phyloP scores from a whole-genome alignment of 2,888 invertebrate genomes.

The Dasysyrphus tricinctus region DNA sequence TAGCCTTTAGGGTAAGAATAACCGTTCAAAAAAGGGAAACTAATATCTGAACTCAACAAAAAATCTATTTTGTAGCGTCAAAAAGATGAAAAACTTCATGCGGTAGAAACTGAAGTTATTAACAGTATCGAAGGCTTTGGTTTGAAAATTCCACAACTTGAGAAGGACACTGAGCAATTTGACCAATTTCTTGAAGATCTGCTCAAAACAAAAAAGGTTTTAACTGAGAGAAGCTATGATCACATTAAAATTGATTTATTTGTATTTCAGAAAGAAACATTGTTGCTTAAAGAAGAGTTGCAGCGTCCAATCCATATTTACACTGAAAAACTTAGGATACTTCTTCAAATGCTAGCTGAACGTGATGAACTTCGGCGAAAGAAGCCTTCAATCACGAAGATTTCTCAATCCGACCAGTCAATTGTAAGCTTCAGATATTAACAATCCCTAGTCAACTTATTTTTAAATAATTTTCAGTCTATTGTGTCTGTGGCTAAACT shows the following conservation, averaged over 20 bases:
- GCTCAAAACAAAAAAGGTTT: slow-evolving; percentile 46
- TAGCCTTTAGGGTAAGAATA: slow-evolving; percentile 86
- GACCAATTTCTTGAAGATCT: slow-evolving; percentile 24
- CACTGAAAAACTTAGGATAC: slow-evolving; percentile 50
- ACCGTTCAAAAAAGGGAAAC: not conserved
- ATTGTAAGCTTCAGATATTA: slow-evolving; percentile 17
- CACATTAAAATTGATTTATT: not conserved
- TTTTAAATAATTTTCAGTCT: slow-evolving; percentile 14
- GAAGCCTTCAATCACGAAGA: slow-evolving; percentile 18
- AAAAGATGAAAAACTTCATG: slow-evolving; percentile 91
- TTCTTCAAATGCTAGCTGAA: slow-evolving; percentile 56
- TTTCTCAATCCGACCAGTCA: slow-evolving; percentile 38
- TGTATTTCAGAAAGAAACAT: slow-evolving; percentile 10
- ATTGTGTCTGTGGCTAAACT: slow-evolving; percentile 65
- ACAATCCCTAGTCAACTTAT: not conserved
- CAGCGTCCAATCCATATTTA: slow-evolving; percentile 31
- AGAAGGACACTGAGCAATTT: slow-evolving; percentile 32
- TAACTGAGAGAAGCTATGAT: not conserved
- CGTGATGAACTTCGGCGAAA: slow-evolving; percentile 37
- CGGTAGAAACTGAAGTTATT: slow-evolving; percentile 88
- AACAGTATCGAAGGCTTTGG: slow-evolving; percentile 85
- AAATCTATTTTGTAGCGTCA: slow-evolving; percentile 85
- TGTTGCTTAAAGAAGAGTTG: slow-evolving; percentile 40
- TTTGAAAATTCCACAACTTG: not conserved
- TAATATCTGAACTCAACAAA: not conserved